These are phyloP conservation scores for Coccyzus lansbergi DNA, from an alignment of 2,797 vertebrate species.

Conservation along the genomic window DNA sequence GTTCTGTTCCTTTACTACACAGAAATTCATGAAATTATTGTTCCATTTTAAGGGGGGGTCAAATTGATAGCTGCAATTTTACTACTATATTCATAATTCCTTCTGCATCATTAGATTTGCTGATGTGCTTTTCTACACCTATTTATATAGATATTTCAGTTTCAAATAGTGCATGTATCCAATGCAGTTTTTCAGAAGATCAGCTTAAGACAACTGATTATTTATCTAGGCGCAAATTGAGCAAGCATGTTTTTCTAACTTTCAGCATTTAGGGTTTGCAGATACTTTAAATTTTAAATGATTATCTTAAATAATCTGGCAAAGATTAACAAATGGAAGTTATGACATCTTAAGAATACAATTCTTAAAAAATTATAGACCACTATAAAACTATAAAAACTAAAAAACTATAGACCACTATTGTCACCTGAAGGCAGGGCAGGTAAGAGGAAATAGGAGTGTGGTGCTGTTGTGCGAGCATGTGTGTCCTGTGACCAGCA, in stretches of 20 bases:
- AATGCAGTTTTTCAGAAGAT: neutral
- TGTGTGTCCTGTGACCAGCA: neutral
- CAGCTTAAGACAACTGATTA: neutral
- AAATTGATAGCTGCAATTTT: neutral
- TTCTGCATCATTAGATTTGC: neutral
- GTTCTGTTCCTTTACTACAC: neutral
- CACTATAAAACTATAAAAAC: no score
- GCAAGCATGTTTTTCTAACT: accelerated
- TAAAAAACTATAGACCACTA: no score
- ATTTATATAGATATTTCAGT: neutral
- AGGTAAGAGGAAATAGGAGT: neutral
- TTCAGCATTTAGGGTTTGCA: neutral
- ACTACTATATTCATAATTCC: neutral
- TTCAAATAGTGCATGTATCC: neutral
- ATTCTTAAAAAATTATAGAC: neutral
- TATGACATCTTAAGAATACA: neutral
- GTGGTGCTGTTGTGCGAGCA: neutral
- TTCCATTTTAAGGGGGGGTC: neutral
- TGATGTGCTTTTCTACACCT: neutral
- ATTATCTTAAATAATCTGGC: neutral
- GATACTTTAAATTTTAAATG: neutral
- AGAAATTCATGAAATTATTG: neutral
- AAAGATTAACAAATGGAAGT: neutral
- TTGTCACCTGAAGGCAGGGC: neutral
- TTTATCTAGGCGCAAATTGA: neutral